Evolutionary conservation across 2,113 vertebrate genomes (phyloP).

Genomic region (Helogale parvula): DNA sequence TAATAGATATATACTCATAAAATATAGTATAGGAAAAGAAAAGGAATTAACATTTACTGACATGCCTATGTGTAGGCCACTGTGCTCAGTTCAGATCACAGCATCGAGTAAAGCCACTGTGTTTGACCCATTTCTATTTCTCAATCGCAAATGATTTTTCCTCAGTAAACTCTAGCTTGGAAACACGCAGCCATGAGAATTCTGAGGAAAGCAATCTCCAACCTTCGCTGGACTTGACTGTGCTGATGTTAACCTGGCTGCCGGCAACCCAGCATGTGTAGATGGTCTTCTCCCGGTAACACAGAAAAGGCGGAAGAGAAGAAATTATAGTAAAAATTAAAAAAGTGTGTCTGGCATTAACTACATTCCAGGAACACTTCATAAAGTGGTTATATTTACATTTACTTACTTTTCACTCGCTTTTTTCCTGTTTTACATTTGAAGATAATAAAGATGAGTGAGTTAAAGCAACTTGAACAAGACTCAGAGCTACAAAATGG

Average conservation of each 20-base stretch:
- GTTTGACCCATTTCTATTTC: neutral
- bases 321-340: neutral
- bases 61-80: too few relatives aligned
- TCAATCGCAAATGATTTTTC: neutral
- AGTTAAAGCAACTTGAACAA: neutral
- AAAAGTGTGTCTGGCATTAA: neutral
- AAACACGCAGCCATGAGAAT: neutral
- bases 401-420: neutral
- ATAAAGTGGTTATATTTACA: neutral
- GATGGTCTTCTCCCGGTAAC: neutral
- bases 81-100: neutral
- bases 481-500: neutral
- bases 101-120: neutral
- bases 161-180: neutral
- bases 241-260: neutral
- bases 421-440: neutral
- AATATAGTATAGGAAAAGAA: neutral
- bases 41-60: neutral
- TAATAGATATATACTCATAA: neutral
- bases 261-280: neutral
- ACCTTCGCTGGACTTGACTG: neutral
- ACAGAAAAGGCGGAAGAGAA: neutral
- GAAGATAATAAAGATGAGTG: neutral
- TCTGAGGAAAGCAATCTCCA: neutral
- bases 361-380: neutral